A percentile compares a stretch with the other conserved stretches of the same genome.
Conservation (phyloP, 2,888 invertebrate genomes). For the Synergus gifuensis region DNA sequence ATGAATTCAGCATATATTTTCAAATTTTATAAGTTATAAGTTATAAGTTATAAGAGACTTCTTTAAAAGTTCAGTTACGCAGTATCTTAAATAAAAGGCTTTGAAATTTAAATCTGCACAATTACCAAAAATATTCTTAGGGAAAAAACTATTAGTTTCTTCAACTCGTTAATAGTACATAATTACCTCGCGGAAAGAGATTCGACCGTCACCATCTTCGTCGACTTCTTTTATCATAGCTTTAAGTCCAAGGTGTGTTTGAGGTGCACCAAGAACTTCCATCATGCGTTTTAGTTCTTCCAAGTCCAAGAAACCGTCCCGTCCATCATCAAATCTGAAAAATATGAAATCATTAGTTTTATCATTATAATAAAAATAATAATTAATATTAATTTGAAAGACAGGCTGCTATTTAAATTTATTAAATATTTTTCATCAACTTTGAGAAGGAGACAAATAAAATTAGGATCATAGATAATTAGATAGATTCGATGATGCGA, state of each 20-base stretch:
- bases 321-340: slow-evolving; percentile 93
- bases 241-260: slow-evolving; percentile 96
- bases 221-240: slow-evolving; percentile 96
- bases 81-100: not conserved
- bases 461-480: not conserved
- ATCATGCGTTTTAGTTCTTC: slow-evolving; percentile 96
- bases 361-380: not conserved
- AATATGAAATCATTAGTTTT: slow-evolving; percentile 40
- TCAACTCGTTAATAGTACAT: not conserved
- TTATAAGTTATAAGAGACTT: not conserved
- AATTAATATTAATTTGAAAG: too few species aligned
- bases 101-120: not conserved
- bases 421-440: slow-evolving; percentile 1
- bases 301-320: slow-evolving; percentile 93
- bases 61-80: not conserved
- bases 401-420: not conserved
- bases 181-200: slow-evolving; percentile 93
- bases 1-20: not conserved
- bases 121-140: not conserved
- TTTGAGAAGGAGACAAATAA: not conserved
- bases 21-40: not conserved
- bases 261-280: slow-evolving; percentile 96
- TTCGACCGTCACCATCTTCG: slow-evolving; percentile 90
- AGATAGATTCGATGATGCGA: not conserved
- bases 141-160: not conserved